Evolutionary conservation across 2,113 vertebrate species (phyloP), one percentile per base, ranked within the genome.

Genomic region (Oceanites oceanicus): DNA sequence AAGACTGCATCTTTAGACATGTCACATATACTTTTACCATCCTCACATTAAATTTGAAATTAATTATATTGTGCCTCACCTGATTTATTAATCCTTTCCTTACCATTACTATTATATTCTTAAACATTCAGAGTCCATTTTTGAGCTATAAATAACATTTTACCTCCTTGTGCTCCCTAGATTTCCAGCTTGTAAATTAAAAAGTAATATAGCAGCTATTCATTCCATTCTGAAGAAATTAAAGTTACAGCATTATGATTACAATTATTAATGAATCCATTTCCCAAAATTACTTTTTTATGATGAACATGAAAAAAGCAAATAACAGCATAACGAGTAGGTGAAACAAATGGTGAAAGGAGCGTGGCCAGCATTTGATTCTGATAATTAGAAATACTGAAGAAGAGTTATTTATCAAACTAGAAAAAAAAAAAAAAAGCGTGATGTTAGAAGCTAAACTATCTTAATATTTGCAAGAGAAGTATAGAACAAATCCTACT

Each of bases 121-220:
- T n/a, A 86, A 92, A 88, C 22, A 81, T 45, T 21, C 65, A 68
- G 71, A 65, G n/a, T 11, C 47, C 34, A 63, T 77, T 92, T 96
- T 45, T 90, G 62, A 93, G 27, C 38, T 65, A 61, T 58, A 85
- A 91, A 93, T 92, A 50, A 2, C 3, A 4, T 91, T 85, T 92
- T 91, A 76, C 44, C 7, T 83, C 36, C 32, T 80, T 86, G 32
- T 68, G 34, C 8, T 88, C 38, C 22, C 65, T 70, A 71, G 47
- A 87, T 75, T 94, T 94, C 65, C 53, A 90, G 68, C 47, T 59
- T 79, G 49, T 90, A 91, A 96, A 94, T 92, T 94, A 92, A 90
- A 94, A 96, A 91, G 44, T 63, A 77, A 81, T 81, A 93, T 12
- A 91, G 38, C n/a, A 86, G 47, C 44, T 75, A 92, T 92, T 95